Evolutionary conservation across 2,888 invertebrate species (phyloP), one percentile per base, ranked within the genome.

Genomic region (Phalera bucephala): DNA sequence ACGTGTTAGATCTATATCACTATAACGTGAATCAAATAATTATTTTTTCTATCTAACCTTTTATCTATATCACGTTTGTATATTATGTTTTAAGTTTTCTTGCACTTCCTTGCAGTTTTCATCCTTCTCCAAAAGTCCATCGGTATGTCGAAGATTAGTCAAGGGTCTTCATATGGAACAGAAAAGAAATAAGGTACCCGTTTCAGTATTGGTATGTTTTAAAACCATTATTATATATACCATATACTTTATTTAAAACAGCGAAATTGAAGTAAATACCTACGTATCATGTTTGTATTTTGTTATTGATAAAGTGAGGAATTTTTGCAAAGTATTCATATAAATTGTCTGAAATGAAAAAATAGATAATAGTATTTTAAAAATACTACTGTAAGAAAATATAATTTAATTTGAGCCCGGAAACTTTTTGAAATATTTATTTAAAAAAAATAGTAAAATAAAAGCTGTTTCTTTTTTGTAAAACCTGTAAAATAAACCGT

Each of bases 141-240:
- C 62, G 94, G 94, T 33, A 94, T 95, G 93, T 95, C 96, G 1
- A 93, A 96, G 81, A 96, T 96, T 59, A 95, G 94, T 70, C 94
- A 95, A 80, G 95, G 93, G 22, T 96, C 96, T 15, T 94, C 94
- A 3, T 97, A 96, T 72, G 96, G 96, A 46, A 87, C 91, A 33
- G 91, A 86, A 47, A 91, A 91, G 41, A 87, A 91, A 56, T 92
- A 91, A 71, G 47, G 40, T 55, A 52, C 55, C 50, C 42, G 45
- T 55, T 47, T 37, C 53, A 63, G 57, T 62, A 62, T 60, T 55
- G 14, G 21, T 27, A 34, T 36, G 14, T 25, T 25, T 25, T 25
- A 3, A 12, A n/a, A n/a, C n/a, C n/a, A 5, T 17, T 3, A 22
- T 22, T 4, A 10, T 9, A 22, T 10, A 22, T 22, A 22, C 5